Evolutionary conservation across 1,140 invertebrate species (phyloP), one percentile per base, ranked within the genome.

Genomic region (Telenomus remus): DNA sequence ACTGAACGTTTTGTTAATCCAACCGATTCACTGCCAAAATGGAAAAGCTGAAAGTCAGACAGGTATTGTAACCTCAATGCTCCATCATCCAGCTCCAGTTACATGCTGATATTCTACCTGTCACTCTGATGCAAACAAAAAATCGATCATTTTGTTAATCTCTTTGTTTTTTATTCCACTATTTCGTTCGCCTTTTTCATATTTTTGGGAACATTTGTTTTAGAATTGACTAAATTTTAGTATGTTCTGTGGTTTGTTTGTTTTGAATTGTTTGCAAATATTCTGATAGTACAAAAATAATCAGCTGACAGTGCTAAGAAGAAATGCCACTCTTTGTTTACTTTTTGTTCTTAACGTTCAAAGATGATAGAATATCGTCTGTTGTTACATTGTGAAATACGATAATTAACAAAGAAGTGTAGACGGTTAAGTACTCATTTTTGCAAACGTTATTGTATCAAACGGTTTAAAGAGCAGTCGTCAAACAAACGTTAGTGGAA

Each of bases 21-120:
- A 54, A 27, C 12, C 11, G 12, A 63, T 49, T 55, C 60, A 70
- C 64, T 56, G 68, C 71, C 71, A 76, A 15, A 16, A 83, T 83
- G 81, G 81, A 83, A 69, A 80, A 76, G 44, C 80, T 81, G 61
- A 82, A 73, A 55, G 59, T 59, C 16, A 69, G 68, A 51, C 81
- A 66, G 63, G 63, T 74, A 63, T 80, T 60, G 73, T 82, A 60
- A 61, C 63, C 54, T 73, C 43, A 66, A 56, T 27, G 16, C 50
- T 50, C 50, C 14, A 50, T 33, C 34, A 66, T 46, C 50, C 44
- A 47, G 35, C 4, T 56, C 19, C 51, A 12, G 13, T 35, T 9
- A 42, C 43, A 47, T 59, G 42, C 42, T 53, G 65, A 19, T 39
- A 2, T 39, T 11, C 37, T 3, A 39, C 9, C n/a, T 39, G n/a